A percentile compares a stretch with the other conserved stretches of the same genome.
These are phyloP conservation scores for Encarsia formosa DNA, from an alignment of 2,888 invertebrate species.

Conservation along the genomic window DNA sequence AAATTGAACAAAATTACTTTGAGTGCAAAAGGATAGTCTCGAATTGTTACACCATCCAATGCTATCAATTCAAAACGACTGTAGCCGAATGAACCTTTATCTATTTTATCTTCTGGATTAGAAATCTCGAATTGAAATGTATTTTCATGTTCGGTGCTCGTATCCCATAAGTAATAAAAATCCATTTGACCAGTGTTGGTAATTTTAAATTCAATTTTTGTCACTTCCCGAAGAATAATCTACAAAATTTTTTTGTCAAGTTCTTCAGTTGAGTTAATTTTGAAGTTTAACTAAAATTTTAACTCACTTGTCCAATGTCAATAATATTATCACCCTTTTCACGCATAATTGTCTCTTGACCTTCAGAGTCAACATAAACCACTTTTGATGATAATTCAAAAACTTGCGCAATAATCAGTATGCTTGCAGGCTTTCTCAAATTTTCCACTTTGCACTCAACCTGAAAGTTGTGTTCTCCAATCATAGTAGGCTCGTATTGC, in stretches of 20 bases:
- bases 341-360: slow-evolving; percentile 35
- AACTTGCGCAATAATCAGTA: slow-evolving; percentile 56
- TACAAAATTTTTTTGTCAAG: slow-evolving; percentile 27
- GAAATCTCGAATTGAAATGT: not conserved
- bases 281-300: slow-evolving; percentile 19
- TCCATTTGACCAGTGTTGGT: slow-evolving; percentile 39
- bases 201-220: slow-evolving; percentile 40
- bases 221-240: slow-evolving; percentile 38
- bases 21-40: not conserved
- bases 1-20: too few species aligned
- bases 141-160: not conserved
- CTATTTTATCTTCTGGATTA: not conserved
- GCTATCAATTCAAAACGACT: slow-evolving; percentile 1
- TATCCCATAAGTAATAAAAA: slow-evolving; percentile 17
- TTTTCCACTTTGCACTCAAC: slow-evolving; percentile 57
- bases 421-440: slow-evolving; percentile 53
- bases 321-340: slow-evolving; percentile 43
- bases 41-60: not conserved
- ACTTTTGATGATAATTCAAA: slow-evolving; percentile 56
- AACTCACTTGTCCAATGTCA: slow-evolving; percentile 48
- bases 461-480: slow-evolving; percentile 57
- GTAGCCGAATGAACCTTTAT: not conserved
- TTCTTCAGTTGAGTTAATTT: slow-evolving; percentile 14
- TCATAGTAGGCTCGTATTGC: slow-evolving; percentile 55
- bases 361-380: slow-evolving; percentile 45